Evolutionary conservation across 2,888 invertebrate genomes (phyloP).

Genomic region (Lumbricus terrestris): DNA sequence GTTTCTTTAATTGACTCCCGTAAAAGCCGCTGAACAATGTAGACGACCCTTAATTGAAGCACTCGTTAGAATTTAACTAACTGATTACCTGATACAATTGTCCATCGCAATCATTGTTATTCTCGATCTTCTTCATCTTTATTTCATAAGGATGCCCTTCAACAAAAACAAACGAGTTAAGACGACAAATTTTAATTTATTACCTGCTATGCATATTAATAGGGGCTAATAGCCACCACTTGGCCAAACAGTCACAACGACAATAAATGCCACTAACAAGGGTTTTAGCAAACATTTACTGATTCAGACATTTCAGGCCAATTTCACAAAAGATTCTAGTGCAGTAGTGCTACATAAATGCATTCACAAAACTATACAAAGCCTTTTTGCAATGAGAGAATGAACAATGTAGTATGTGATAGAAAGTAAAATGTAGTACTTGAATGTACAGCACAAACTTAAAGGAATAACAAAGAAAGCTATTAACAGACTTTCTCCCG

Average conservation of each 20-base stretch:
- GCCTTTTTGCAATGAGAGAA: too few species aligned
- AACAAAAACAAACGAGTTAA: neutral
- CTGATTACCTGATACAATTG: neutral
- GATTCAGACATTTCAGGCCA: neutral
- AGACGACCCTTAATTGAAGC: neutral
- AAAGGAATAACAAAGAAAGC: too few species aligned
- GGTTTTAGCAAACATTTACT: neutral
- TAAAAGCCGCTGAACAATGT: neutral
- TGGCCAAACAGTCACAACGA: neutral
- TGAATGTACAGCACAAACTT: too few species aligned
- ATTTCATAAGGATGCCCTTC: slow-evolving; percentile 88
- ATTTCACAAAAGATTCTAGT: too few species aligned
- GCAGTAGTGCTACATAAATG: too few species aligned
- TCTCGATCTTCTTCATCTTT: slow-evolving; percentile 73
- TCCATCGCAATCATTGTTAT: neutral
- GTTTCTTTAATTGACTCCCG: neutral
- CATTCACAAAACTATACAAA: too few species aligned
- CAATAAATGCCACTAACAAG: neutral
- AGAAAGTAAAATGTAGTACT: too few species aligned
- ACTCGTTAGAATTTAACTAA: neutral
- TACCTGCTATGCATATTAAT: neutral
- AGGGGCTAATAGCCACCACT: neutral
- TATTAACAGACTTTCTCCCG: too few species aligned
- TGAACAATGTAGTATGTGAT: too few species aligned
- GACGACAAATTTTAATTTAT: neutral